A percentile compares a stretch with the other conserved stretches of the same genome.
These are phyloP conservation scores for Gyps fulvus DNA, from an alignment of 2,113 vertebrate species.

Conservation along the genomic window DNA sequence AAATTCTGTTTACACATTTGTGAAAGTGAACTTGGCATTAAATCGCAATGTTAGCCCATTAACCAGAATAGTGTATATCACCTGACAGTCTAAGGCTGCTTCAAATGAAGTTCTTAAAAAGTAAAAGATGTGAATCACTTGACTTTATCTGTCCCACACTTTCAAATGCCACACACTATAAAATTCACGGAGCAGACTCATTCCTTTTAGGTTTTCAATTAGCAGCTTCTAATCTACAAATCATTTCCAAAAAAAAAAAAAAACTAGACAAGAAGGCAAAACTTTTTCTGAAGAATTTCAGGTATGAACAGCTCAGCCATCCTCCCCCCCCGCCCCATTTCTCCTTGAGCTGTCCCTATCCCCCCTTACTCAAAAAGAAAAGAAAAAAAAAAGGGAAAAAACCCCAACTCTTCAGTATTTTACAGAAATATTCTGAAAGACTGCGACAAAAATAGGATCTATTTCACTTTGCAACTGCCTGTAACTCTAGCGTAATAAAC, in stretches of 20 bases:
- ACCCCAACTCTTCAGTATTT: neutral
- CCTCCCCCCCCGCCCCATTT: neutral
- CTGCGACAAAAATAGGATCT: neutral
- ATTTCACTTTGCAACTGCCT: neutral
- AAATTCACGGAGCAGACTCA: neutral
- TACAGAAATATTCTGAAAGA: neutral
- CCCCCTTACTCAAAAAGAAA: neutral
- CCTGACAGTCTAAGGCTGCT: neutral
- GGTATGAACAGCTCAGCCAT: conserved; percentile 57
- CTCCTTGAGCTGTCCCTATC: neutral
- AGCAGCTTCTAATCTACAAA: conserved; percentile 39
- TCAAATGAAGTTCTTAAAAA: neutral
- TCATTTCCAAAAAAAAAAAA: neutral
- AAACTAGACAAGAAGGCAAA: neutral
- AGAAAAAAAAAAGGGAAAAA: neutral
- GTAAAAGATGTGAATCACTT: neutral
- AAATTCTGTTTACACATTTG: neutral
- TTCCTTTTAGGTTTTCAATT: neutral
- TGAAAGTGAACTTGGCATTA: neutral
- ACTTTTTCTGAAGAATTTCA: conserved; percentile 65
- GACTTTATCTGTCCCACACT: neutral
- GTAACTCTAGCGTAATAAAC: conserved; percentile 14
- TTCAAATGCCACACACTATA: neutral
- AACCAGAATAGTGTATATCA: neutral
- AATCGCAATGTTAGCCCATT: neutral